Evolutionary conservation across 2,888 invertebrate species (phyloP).

Genomic region (Perizoma affinitatum): DNA sequence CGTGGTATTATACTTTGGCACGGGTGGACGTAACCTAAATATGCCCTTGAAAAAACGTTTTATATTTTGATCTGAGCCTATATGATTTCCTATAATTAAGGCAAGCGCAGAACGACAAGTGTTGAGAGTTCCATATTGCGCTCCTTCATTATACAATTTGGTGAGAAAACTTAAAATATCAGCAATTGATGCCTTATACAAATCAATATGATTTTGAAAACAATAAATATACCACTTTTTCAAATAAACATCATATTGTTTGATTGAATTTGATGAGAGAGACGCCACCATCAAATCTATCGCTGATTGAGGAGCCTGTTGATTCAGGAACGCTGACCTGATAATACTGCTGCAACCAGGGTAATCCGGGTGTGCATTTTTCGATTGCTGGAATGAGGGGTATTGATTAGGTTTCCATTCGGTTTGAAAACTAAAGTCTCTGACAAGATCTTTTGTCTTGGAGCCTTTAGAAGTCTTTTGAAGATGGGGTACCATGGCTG

Average conservation of each 20-base stretch:
- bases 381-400: not conserved
- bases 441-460: too few species aligned
- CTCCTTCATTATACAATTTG: slow-evolving; percentile 6
- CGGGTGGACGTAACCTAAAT: too few species aligned
- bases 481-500: not conserved
- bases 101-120: slow-evolving; percentile 12
- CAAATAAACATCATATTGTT: slow-evolving; percentile 9
- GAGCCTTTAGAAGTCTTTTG: too few species aligned
- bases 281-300: too few species aligned
- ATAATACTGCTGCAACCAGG: slow-evolving; percentile 4
- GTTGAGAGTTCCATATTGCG: slow-evolving; percentile 4
- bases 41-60: slow-evolving; percentile 16
- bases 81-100: slow-evolving; percentile 1
- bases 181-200: too few species aligned
- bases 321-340: not conserved
- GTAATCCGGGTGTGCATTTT: not conserved
- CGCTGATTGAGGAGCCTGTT: not conserved
- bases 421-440: too few species aligned
- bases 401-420: not conserved
- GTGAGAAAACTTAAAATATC: slow-evolving; percentile 1
- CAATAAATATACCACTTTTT: slow-evolving; percentile 7
- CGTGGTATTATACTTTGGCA: too few species aligned
- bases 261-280: too few species aligned
- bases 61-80: slow-evolving; percentile 4
- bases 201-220: too few species aligned